phyloP scores from a whole-genome alignment of 2,797 vertebrate genomes.

The Pantherophis alleghaniensis region DNA sequence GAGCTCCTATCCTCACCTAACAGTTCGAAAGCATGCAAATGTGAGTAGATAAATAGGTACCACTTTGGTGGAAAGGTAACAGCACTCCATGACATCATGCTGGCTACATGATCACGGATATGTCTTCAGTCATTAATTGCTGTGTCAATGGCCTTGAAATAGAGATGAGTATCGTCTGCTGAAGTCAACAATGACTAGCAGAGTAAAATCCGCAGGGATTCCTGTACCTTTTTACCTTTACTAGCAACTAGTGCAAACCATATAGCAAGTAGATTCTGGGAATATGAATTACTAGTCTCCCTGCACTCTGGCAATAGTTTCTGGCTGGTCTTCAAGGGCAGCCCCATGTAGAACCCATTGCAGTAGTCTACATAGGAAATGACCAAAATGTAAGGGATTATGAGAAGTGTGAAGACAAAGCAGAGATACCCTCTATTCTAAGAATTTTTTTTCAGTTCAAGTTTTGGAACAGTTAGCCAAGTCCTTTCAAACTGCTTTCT shows the following conservation, averaged over 20 bases:
- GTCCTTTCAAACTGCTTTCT: background rate
- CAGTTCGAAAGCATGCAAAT: too few relatives aligned
- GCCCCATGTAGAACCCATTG: background rate
- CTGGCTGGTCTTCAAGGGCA: background rate
- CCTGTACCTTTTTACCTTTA: background rate
- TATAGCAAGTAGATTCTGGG: background rate
- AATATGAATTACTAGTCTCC: background rate
- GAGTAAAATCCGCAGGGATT: background rate
- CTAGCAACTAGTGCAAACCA: background rate
- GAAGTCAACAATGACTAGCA: background rate
- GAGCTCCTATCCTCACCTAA: too few relatives aligned
- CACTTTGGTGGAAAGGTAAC: too few relatives aligned
- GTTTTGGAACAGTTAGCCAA: conserved; percentile 1
- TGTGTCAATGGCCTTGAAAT: too few relatives aligned
- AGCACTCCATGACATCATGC: too few relatives aligned
- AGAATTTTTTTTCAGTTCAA: background rate
- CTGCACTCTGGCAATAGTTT: background rate
- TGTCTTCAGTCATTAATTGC: too few relatives aligned
- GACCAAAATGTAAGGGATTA: background rate
- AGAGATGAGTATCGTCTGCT: background rate
- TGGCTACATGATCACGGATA: too few relatives aligned
- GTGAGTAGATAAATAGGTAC: too few relatives aligned
- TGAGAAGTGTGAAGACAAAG: background rate
- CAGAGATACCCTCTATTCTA: background rate
- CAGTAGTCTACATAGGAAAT: background rate